Base-by-base conservation (phyloP, 2,888 invertebrate species). In the Megamerina dolium region DNA sequence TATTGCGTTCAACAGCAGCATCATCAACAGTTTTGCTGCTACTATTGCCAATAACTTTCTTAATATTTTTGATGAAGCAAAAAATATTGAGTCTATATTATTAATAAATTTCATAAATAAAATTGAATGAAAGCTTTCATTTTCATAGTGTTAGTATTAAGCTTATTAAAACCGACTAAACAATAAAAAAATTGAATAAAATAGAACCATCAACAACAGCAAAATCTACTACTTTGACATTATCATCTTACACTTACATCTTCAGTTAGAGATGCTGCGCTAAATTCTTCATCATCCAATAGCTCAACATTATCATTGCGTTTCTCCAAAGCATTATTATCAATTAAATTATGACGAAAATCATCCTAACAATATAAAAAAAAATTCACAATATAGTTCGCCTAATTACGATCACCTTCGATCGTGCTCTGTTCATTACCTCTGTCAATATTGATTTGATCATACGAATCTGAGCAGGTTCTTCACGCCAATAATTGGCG, bases 341-440 rank as follows among this genome's bases (percentile, higher is more conserved):
- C 57, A 16, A 63, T 34, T 4, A 64, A 43, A 48, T 65, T 64
- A 26, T 64, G 51, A 12, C 52, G 63, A 41, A 65, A 63, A 37
- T 65, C 62, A 31, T 61, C 58, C 66, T 66, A 51, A 9, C 26
- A 39, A 38, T 20, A 16, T n/a, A n/a, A n/a, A n/a, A n/a, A n/a
- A n/a, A n/a, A n/a, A n/a, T n/a, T n/a, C n/a, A n/a, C n/a, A n/a
- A n/a, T n/a, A n/a, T n/a, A n/a, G n/a, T n/a, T n/a, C n/a, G n/a
- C n/a, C n/a, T n/a, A n/a, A n/a, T n/a, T n/a, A n/a, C n/a, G n/a
- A n/a, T n/a, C n/a, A n/a, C n/a, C n/a, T n/a, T n/a, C 10, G 23
- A 23, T 6, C 10, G 6, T 26, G 26, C 33, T 21, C 27, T 4
- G 17, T 19, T 3, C 41, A 49, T 55, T 33, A 64, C 64, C 60